phyloP scores from a whole-genome alignment of 1,140 invertebrate species.

The Pseudomyrmex flavicornis region DNA sequence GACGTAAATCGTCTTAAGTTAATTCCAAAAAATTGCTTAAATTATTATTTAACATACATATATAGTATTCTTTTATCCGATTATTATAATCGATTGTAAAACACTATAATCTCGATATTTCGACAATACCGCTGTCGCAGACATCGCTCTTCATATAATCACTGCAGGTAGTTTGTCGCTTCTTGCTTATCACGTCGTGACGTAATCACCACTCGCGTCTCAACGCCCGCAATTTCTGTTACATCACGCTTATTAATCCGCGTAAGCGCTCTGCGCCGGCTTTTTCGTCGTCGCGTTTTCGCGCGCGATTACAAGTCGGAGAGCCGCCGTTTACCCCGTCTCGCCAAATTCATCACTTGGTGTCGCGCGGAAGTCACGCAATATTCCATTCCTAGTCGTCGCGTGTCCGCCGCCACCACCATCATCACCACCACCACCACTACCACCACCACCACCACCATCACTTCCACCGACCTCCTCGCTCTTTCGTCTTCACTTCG shows the following conservation, averaged over 20 bases:
- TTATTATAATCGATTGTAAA: too few relatives aligned
- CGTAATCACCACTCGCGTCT: slow-evolving; percentile 25
- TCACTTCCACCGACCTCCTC: not conserved
- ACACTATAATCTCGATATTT: not conserved
- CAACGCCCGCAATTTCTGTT: slow-evolving; percentile 48
- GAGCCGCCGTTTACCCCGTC: slow-evolving; percentile 5
- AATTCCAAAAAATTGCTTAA: not conserved
- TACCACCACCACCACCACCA: not conserved
- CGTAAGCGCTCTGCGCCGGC: slow-evolving; percentile 1
- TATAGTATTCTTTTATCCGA: too few relatives aligned
- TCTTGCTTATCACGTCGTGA: slow-evolving; percentile 44
- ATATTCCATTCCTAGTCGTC: slow-evolving; percentile 3
- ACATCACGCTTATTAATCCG: slow-evolving; percentile 56
- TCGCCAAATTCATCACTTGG: slow-evolving; percentile 37
- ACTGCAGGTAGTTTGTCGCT: slow-evolving; percentile 17
- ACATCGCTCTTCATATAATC: slow-evolving; percentile 17
- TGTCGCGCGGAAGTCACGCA: slow-evolving; percentile 36
- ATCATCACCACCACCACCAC: not conserved
- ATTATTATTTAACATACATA: slow-evolving; percentile 7
- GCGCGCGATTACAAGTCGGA: slow-evolving; percentile 12
- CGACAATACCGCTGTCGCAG: not conserved
- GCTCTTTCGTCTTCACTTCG: not conserved
- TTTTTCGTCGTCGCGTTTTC: slow-evolving; percentile 55
- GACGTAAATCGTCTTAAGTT: not conserved
- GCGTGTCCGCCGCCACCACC: not conserved